These are phyloP conservation scores for Etheostoma perlongum DNA, from an alignment of 2,797 vertebrate species.

Conservation along the genomic window DNA sequence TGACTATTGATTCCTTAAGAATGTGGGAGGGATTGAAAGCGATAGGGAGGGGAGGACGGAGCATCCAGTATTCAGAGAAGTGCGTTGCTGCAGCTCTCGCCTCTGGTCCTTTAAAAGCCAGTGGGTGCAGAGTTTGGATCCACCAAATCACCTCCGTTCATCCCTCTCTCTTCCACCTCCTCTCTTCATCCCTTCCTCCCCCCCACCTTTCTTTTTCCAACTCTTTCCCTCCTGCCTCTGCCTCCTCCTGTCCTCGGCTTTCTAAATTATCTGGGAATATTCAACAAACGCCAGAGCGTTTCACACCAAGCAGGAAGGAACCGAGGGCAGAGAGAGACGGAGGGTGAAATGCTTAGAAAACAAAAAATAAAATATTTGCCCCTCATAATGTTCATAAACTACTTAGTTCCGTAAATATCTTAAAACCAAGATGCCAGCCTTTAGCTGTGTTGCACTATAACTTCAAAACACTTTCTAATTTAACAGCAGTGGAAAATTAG, in stretches of 20 bases:
- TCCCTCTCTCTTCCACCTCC: conserved; percentile 12
- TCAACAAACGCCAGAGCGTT: conserved; percentile 35
- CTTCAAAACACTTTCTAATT: conserved; percentile 51
- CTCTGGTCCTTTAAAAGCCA: conserved; percentile 62
- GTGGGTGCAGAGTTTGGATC: conserved; percentile 58
- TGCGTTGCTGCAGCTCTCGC: conserved; percentile 88
- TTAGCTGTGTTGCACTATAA: conserved; percentile 35
- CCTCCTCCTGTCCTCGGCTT: conserved; percentile 19
- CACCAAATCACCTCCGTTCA: conserved; percentile 41
- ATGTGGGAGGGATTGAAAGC: conserved; percentile 71
- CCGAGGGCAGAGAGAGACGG: conserved; percentile 27
- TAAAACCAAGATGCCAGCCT: conserved; percentile 42
- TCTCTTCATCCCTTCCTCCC: background rate
- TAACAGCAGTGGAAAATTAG: conserved; percentile 17
- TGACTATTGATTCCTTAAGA: conserved; percentile 86
- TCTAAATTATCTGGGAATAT: conserved; percentile 59
- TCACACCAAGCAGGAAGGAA: conserved; percentile 55
- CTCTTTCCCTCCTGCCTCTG: conserved; percentile 7
- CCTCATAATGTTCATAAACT: conserved; percentile 53
- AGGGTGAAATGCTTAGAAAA: conserved; percentile 53
- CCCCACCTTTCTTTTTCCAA: background rate
- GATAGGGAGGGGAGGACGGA: conserved; percentile 67
- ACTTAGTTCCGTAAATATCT: conserved; percentile 64
- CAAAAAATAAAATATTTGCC: conserved; percentile 61
- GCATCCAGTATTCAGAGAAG: conserved; percentile 89